Base-by-base conservation (phyloP, 53 echinoderm and acorn worm genomes). In the Arbacia lixula region DNA sequence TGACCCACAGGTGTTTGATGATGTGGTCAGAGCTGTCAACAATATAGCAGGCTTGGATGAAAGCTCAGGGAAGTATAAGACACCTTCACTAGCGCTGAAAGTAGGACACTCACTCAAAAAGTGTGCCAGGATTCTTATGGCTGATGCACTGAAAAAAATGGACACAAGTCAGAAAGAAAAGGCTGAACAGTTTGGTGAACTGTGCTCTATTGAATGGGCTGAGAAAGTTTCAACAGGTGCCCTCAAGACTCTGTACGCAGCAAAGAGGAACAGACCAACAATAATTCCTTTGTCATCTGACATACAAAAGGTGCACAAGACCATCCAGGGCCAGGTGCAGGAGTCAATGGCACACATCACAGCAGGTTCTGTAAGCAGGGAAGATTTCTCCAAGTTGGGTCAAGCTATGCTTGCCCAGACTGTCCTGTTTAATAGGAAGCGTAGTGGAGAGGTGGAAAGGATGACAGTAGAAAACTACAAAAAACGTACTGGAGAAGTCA, bases 371-470 rank as follows among this genome's bases (percentile, higher is more conserved):
- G 67, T 67, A 67, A 67, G 39, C 67, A 67, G 67, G 35, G 67
- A 67, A 34, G 67, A 67, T 67, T 67, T 67, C 67, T 67, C 67
- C 67, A 67, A n/a, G 67, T 67, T 67, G n/a, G 67, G 36, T 33
- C 36, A 67, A 67, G 67, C 67, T n/a, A 64, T 57, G 34, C 62
- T 86, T 36, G 63, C 68, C 40, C 86, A 72, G 58, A 32, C 69
- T 34, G 71, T 85, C 32, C 85, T 85, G 25, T 85, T 85, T 33
- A 72, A 85, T 71, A 69, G 85, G 50, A 65, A 37, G 17, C 50
- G 85, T 33, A 85, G 85, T 85, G 85, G 72, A 37, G 85, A 85
- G 42, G 72, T 71, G 5, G 85, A 85, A 56, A 85, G 85, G 72
- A 85, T 85, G 72, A 85, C 71, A 36, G 56, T 72, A 37, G 57